Evolutionary conservation across 64 coral and sea anemone species (phyloP), one percentile per base, ranked within the genome.

Genomic region (Acropora tenuis): DNA sequence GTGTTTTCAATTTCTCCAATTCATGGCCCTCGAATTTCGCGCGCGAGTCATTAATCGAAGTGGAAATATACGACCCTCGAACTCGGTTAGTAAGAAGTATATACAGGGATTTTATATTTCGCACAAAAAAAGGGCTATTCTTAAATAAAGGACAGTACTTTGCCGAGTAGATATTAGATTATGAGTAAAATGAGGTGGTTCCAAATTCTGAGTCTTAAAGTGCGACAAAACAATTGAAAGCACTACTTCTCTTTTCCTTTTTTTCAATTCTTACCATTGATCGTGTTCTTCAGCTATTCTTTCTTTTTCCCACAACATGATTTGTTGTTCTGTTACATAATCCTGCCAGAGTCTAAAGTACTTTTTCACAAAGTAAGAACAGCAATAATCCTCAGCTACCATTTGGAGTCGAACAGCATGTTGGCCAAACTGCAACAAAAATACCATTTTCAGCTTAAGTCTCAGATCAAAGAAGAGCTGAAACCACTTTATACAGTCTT

Each of bases 241-340:
- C 3, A 71, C 3, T 71, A 20, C 18, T 63, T 63, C 16, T 13
- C 60, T 15, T 3, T 63, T 13, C 60, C 16, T 8, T 63, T 63
- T 63, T 63, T 1, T 63, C 13, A 12, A 10, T 71, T 71, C 50
- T 67, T 89, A 99, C 97, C 87, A 91, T 67, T 94, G 78, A 79
- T 82, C 89, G 59, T 99, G 97, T 48, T 96, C 88, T n/a, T 99
- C 91, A 6, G 88, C 97, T 84, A 48, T 86, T 60, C 83, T 89
- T 61, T 99, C 97, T 55, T 99, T 99, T 67, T 99, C 94, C 97
- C 97, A 99, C 52, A 89, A 96, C 18, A 96, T 17, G 76, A 99
- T 93, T 79, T 95, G 97, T 80, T 99, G 91, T 19, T 96, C 94
- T 8, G 91, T 99, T 4, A 99, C 91, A 41, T 81, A 99, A 74